Evolutionary conservation across 2,888 invertebrate genomes (phyloP).

Genomic region (Patella ulyssiponensis): DNA sequence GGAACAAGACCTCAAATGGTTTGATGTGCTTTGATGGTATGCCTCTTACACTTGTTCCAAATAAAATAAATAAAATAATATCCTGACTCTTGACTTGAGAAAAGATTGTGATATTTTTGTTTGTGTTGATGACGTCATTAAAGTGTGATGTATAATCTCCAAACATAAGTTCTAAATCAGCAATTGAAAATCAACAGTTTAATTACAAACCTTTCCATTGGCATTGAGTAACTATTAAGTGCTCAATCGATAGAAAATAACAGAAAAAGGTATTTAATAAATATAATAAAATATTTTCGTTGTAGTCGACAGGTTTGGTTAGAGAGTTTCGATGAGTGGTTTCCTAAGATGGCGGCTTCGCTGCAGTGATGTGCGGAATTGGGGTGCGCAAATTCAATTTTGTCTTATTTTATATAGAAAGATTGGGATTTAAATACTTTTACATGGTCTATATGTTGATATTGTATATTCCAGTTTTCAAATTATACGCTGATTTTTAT

Average conservation of each 20-base stretch:
- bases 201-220: no score
- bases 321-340: constrained; percentile 23
- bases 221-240: background rate
- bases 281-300: background rate
- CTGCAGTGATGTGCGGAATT: constrained; percentile 67
- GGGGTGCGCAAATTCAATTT: constrained; percentile 49
- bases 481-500: no score
- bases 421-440: no score
- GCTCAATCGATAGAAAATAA: background rate
- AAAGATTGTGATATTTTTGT: constrained; percentile 15
- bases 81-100: background rate
- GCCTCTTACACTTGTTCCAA: background rate
- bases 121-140: constrained; percentile 16
- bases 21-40: no score
- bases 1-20: no score
- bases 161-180: constrained; percentile 1
- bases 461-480: no score
- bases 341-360: constrained; percentile 67
- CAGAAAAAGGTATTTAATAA: background rate
- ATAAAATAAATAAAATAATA: background rate
- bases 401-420: no score
- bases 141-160: constrained; percentile 15
- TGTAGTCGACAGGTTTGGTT: background rate
- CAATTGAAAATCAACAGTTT: no score
- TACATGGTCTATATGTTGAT: no score